A percentile compares a stretch with the other conserved stretches of the same genome.
Evolutionary conservation across 2,797 vertebrate genomes (phyloP).

Genomic region (Antennarius maculatus): DNA sequence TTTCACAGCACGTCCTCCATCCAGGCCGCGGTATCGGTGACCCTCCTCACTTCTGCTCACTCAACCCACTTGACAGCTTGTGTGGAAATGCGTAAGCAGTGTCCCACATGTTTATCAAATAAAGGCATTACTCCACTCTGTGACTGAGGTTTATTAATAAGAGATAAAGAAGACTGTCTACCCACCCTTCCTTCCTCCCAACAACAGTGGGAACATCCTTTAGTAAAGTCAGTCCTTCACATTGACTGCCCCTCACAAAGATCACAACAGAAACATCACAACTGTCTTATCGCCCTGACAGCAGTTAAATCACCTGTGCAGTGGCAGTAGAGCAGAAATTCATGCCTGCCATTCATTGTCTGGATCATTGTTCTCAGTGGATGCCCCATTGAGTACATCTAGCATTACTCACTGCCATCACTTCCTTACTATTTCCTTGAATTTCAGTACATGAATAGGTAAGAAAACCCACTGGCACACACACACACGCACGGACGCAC

Average conservation of each 20-base stretch:
- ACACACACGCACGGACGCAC: background rate
- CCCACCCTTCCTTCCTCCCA: constrained; percentile 76
- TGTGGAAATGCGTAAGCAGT: constrained; percentile 77
- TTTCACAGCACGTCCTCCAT: constrained; percentile 31
- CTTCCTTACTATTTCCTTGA: constrained; percentile 76
- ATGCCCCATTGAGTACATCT: constrained; percentile 57
- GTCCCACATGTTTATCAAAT: constrained; percentile 70
- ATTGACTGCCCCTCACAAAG: constrained; percentile 33
- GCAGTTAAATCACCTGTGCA: constrained; percentile 23
- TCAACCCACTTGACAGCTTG: constrained; percentile 61
- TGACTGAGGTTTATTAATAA: constrained; percentile 71
- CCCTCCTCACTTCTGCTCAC: constrained; percentile 37
- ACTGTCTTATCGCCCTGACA: background rate
- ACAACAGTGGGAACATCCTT: constrained; percentile 69
- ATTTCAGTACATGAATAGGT: constrained; percentile 40
- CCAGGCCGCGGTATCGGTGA: constrained; percentile 38
- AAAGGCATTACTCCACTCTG: constrained; percentile 57
- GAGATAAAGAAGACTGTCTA: constrained; percentile 60
- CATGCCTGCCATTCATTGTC: constrained; percentile 59
- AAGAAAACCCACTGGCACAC: constrained; percentile 23
- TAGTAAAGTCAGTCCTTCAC: constrained; percentile 64
- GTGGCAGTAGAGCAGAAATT: constrained; percentile 31
- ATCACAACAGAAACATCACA: constrained; percentile 2
- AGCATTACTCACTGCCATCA: constrained; percentile 59
- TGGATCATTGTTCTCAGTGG: constrained; percentile 72